These are phyloP conservation scores for Grammomys dolichurus DNA, from an alignment of 2,113 vertebrate species.

Conservation along the genomic window DNA sequence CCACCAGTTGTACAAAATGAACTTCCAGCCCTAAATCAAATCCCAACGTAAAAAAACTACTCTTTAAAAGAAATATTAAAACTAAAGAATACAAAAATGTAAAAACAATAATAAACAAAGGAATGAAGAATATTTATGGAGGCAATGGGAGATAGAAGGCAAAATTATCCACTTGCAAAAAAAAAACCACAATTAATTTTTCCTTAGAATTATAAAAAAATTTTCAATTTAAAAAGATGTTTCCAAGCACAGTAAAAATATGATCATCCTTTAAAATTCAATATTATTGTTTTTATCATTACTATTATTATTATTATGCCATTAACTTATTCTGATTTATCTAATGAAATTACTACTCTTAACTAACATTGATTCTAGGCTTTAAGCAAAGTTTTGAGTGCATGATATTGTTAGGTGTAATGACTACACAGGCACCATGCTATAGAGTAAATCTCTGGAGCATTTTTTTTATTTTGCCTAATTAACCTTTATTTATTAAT, in stretches of 20 bases:
- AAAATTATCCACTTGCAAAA: constrained; percentile 4
- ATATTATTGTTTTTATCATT: constrained; percentile 24
- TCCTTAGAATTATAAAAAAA: constrained; percentile 46
- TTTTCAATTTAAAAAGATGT: constrained; percentile 44
- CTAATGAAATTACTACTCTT: background rate
- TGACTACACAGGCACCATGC: background rate
- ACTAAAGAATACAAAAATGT: background rate
- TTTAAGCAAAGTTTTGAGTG: background rate
- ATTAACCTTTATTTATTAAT: background rate
- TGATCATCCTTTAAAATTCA: background rate
- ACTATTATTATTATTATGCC: constrained; percentile 32
- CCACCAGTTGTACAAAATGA: constrained; percentile 29
- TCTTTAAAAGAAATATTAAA: background rate
- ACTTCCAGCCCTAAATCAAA: constrained; percentile 22
- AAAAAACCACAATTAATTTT: constrained; percentile 49
- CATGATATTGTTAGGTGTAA: background rate
- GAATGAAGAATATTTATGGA: background rate
- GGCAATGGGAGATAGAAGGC: background rate
- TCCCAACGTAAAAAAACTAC: background rate
- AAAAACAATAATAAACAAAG: background rate
- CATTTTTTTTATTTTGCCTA: background rate
- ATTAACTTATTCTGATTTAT: background rate
- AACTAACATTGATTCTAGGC: background rate
- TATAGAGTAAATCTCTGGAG: background rate
- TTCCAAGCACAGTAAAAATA: background rate